These are phyloP conservation scores for Pygoscelis adeliae DNA, from an alignment of 2,113 vertebrate species.

Conservation along the genomic window DNA sequence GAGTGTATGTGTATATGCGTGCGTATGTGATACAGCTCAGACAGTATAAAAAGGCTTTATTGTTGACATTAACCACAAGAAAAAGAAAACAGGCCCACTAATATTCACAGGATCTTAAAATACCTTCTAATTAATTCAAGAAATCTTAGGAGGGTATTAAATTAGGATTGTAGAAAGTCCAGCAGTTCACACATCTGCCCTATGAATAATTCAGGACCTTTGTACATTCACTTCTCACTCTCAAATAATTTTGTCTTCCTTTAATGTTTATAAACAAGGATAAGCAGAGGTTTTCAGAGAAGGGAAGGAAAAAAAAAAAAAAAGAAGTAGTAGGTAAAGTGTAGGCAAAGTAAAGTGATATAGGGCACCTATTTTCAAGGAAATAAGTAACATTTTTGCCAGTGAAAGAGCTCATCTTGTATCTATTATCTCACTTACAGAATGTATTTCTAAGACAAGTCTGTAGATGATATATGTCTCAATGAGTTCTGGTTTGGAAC, in stretches of 20 bases:
- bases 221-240: not conserved
- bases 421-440: not conserved
- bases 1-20: rapidly evolving
- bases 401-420: not conserved
- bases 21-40: not conserved
- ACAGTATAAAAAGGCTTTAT: not conserved
- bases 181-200: not conserved
- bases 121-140: not conserved
- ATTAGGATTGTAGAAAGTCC: not conserved
- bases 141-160: not conserved
- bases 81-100: not conserved
- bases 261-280: not conserved
- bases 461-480: not conserved
- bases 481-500: not conserved
- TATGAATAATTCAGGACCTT: not conserved
- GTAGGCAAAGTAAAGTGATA: not conserved
- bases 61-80: not conserved
- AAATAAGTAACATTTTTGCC: not conserved
- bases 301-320: too few species aligned
- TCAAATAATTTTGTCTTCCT: not conserved
- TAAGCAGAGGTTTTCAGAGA: not conserved
- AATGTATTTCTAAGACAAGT: not conserved
- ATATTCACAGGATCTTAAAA: not conserved
- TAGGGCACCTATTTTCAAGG: not conserved
- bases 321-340: not conserved